A percentile compares a stretch with the other conserved stretches of the same genome.
Conservation (phyloP, 2,888 invertebrate species). For the Baronia brevicornis region DNA sequence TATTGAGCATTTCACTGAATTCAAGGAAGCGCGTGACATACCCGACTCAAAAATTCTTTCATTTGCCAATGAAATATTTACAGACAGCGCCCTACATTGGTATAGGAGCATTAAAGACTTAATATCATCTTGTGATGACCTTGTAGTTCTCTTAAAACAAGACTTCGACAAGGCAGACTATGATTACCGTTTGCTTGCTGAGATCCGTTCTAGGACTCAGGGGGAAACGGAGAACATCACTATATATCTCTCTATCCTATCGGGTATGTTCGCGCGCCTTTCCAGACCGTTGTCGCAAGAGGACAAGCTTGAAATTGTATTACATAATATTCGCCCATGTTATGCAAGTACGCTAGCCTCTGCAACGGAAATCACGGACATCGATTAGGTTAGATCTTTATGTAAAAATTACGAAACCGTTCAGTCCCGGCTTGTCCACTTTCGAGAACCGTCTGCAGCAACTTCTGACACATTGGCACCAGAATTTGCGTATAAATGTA, state of each 20-base stretch:
- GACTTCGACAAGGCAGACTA: conserved; percentile 10
- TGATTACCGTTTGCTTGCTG: conserved; percentile 13
- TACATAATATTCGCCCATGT: conserved; percentile 19
- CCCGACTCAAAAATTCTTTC: conserved; percentile 9
- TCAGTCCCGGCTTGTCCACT: conserved; percentile 8
- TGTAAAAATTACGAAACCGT: conserved; percentile 17
- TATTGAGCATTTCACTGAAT: conserved; percentile 12
- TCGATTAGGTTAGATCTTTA: conserved; percentile 9
- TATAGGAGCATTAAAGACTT: conserved; percentile 11
- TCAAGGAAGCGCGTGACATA: conserved; percentile 7
- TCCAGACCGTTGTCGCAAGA: conserved; percentile 3
- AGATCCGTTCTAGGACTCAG: conserved; percentile 19
- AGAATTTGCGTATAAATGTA: conserved; percentile 11
- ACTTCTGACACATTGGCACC: conserved; percentile 15
- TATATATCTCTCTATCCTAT: conserved; percentile 18
- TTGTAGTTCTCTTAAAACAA: conserved; percentile 8
- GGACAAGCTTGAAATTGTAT: conserved; percentile 10
- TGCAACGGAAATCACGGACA: conserved; percentile 6
- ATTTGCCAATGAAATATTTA: conserved; percentile 15
- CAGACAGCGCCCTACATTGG: conserved; percentile 18
- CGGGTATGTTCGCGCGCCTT: conserved; percentile 15
- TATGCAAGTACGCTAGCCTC: conserved; percentile 13
- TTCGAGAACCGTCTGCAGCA: conserved; percentile 11
- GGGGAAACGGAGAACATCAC: conserved; percentile 17
- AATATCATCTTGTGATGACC: conserved; percentile 11